These are phyloP conservation scores for Melangyna quadrimaculata DNA, from an alignment of 2,888 invertebrate species.

Conservation along the genomic window DNA sequence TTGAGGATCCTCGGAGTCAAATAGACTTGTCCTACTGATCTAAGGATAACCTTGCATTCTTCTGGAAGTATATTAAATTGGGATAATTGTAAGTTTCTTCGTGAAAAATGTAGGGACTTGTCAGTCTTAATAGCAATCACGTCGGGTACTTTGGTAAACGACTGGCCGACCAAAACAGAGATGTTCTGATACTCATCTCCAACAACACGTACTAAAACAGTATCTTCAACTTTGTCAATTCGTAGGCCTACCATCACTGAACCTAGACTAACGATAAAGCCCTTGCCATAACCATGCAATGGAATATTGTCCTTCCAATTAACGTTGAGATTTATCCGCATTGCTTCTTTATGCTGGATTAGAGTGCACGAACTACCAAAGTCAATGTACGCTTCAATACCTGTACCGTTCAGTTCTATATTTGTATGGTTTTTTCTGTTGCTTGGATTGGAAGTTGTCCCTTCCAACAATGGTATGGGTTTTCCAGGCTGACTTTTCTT, in stretches of 20 bases:
- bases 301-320: background rate
- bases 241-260: background rate
- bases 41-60: too few relatives aligned
- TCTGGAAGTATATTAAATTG: background rate
- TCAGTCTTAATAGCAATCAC: too few relatives aligned
- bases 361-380: too few relatives aligned
- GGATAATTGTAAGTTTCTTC: background rate
- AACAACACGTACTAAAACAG: too few relatives aligned
- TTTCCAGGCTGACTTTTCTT: background rate
- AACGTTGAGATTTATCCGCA: too few relatives aligned
- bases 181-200: too few relatives aligned
- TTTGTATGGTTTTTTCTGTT: background rate
- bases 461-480: background rate
- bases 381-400: too few relatives aligned
- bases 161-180: background rate
- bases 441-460: background rate
- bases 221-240: constrained; percentile 10
- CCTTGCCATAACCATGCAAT: constrained; percentile 1
- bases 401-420: background rate
- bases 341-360: too few relatives aligned
- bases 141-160: constrained; percentile 11
- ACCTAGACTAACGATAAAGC: background rate
- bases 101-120: background rate
- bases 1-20: too few relatives aligned
- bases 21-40: too few relatives aligned